Base-by-base conservation (phyloP, 2,113 vertebrate species). In the Nicator chloris region DNA sequence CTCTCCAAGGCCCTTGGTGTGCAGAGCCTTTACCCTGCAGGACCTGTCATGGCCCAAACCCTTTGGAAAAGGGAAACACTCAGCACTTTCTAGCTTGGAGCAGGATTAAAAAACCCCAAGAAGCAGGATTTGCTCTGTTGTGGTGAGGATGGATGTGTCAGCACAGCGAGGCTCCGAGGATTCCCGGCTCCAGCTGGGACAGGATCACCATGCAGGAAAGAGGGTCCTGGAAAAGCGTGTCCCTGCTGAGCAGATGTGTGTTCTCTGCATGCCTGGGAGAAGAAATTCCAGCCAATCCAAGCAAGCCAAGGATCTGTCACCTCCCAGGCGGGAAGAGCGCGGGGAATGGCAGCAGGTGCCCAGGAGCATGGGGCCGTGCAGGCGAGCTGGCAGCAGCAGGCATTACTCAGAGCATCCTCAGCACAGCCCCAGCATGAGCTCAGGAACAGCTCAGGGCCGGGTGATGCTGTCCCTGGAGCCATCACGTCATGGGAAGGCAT, bases 181-280 rank as follows among this genome's bases (percentile, higher is more conserved):
- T 35, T 88, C 59, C 90, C 21, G 18, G 47, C 86, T 95, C 77
- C 0, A 0, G n/a, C 42, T 71, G 89, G 61, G 83, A 56, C 1
- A 1, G 71, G 42, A 75, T 73, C 56, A 15, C 8, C 2, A 35
- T 1, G 13, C 47, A 66, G 39, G 31, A 26, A 49, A 70, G 59
- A 66, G n/a, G 69, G 49, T 84, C 68, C 71, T 13, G 11, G 56
- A 77, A 37, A 64, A 6, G 2, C 0, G 0, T 3, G 11, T 75
- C 83, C 73, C 89, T 92, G 93, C 37, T 57, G 77, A 68, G 49
- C 89, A 93, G 81, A 86, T 89, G 78, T 71, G 77, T 2, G 7
- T 3, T 53, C 70, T 47, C 61, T 1, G 0, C 54, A 5, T 0
- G 2, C 27, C 23, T 5, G 7, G 13, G 37, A 72, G 63, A 10